Conservation (phyloP, 2,797 vertebrate species). For the Takifugu rubripes region DNA sequence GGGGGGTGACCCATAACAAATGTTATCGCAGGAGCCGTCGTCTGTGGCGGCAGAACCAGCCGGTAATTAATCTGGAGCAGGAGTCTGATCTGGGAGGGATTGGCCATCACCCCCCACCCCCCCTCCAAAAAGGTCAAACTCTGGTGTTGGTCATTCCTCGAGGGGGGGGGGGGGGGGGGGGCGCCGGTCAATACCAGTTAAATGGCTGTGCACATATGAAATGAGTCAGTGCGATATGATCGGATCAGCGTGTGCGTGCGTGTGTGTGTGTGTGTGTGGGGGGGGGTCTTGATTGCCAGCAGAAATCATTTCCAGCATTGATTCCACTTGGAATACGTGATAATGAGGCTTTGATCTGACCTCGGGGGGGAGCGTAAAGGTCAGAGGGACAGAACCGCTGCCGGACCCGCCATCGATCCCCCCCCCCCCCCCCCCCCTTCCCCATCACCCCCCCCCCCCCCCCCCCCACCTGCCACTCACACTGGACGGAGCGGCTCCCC, state of each 20-base stretch:
- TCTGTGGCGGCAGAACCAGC: conserved; percentile 45
- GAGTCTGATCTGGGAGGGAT: conserved; percentile 10
- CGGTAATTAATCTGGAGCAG: conserved; percentile 68
- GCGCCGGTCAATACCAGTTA: conserved; percentile 41
- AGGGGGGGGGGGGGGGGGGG: conserved; percentile 8
- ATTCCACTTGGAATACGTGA: conserved; percentile 29
- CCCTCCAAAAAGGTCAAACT: conserved; percentile 51
- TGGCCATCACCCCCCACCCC: conserved; percentile 41
- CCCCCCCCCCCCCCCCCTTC: conserved; percentile 55
- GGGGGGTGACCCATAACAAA: conserved; percentile 54
- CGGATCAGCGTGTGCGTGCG: too few relatives aligned
- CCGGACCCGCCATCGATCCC: conserved; percentile 64
- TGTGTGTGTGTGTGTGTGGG: too few relatives aligned
- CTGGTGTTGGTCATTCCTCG: conserved; percentile 38
- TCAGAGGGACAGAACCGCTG: conserved; percentile 61
- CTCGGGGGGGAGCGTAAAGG: conserved; percentile 58
- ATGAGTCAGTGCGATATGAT: conserved; percentile 10
- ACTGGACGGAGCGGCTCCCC: conserved; percentile 57
- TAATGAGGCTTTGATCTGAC: conserved; percentile 58
- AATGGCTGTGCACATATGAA: conserved; percentile 51
- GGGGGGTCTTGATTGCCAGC: too few relatives aligned
- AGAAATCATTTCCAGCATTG: not conserved
- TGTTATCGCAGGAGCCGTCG: conserved; percentile 58
- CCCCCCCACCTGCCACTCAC: conserved; percentile 64
- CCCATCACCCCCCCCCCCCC: conserved; percentile 51